Base-by-base conservation (phyloP, 2,888 invertebrate species). In the Apocheima hispidaria region DNA sequence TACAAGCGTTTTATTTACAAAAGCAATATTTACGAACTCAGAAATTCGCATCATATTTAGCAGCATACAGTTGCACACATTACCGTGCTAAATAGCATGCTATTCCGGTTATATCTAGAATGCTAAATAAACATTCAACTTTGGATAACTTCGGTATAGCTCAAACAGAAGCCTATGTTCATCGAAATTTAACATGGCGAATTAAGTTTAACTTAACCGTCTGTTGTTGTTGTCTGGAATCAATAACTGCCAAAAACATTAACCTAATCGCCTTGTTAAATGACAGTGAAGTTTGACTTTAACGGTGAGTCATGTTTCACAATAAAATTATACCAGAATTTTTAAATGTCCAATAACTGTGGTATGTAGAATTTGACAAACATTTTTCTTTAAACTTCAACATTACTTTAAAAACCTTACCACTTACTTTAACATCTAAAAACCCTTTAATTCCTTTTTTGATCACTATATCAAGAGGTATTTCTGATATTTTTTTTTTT, bases 401-500 rank as follows among this genome's bases (percentile, higher is more conserved):
- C 90, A 89, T 88, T 69, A 80, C 84, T 89, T 86, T 65, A 63
- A 84, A 88, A 88, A 87, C 88, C 61, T 87, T 90, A 90, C 88
- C 88, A 83, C 82, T 59, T 81, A 76, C 74, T 60, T 66, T 64
- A 87, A 82, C 83, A 86, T 87, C 85, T 87, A 88, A 86, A 68
- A 88, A 89, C 90, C 91, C 88, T 90, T 67, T 82, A 82, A 82
- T 81, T 87, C 87, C 87, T 84, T 89, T 63, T 65, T 88, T 84
- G 84, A 90, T 92, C 91, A 92, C 90, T 88, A 83, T 88, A 83
- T 83, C 78, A 82, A 88, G 92, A 92, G 92, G 92, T 92, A 92
- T 91, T 90, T 90, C 83, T 79, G 90, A 91, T 86, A 84, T 79
- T 75, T 79, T 85, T 83, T 83, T 79, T 81, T 79, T 75, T 79